phyloP scores from a whole-genome alignment of 2,113 vertebrate genomes.

The Nyctibius bracteatus region DNA sequence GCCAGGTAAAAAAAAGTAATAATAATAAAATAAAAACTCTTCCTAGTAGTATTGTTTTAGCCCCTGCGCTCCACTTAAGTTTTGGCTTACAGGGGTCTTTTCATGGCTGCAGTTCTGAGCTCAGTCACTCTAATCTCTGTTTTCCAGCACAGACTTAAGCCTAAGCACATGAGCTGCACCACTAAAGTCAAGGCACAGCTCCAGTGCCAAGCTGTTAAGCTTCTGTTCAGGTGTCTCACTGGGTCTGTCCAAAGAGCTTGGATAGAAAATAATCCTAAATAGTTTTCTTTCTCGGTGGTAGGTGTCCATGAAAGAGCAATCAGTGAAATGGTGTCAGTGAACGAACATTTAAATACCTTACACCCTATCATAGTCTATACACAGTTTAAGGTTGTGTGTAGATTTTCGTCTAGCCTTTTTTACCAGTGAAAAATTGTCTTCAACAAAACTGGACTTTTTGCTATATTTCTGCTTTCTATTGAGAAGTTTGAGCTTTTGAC shows the following conservation, averaged over 20 bases:
- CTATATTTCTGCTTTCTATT: background rate
- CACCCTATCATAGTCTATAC: background rate
- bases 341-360: background rate
- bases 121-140: background rate
- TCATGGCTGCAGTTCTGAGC: background rate
- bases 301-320: background rate
- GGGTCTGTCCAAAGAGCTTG: background rate
- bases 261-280: background rate
- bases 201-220: background rate
- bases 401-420: background rate
- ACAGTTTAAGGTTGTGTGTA: background rate
- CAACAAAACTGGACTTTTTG: background rate
- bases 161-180: background rate
- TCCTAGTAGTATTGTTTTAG: background rate
- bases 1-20: background rate
- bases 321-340: background rate
- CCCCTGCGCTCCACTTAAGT: background rate
- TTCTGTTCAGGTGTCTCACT: background rate
- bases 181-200: background rate
- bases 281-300: background rate
- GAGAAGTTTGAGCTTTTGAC: background rate
- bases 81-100: background rate
- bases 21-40: background rate
- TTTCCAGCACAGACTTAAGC: conserved; percentile 19
- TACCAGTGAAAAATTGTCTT: background rate